Conservation (phyloP, 2,797 vertebrate genomes). For the Vultur gryphus region DNA sequence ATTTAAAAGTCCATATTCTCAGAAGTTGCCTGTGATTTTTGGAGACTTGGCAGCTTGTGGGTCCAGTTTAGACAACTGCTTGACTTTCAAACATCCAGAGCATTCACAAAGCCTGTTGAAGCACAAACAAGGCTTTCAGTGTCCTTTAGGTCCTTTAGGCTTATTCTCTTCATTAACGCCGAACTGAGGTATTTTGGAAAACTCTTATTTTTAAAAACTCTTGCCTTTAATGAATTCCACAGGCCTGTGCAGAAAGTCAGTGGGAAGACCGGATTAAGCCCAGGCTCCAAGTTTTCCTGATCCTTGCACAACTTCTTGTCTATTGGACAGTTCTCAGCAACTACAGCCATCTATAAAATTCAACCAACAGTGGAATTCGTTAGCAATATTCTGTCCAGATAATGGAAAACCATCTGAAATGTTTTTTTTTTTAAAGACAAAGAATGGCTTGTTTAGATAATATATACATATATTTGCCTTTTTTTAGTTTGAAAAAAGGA, state of each 20-base stretch:
- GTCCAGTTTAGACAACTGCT: background rate
- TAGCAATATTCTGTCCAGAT: background rate
- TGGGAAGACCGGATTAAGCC: accelerated
- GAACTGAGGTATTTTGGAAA: background rate
- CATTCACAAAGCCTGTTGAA: background rate
- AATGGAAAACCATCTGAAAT: background rate
- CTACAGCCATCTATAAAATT: background rate
- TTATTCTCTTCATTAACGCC: background rate
- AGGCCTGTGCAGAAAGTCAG: background rate
- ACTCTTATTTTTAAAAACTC: background rate
- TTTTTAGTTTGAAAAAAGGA: background rate
- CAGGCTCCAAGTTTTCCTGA: background rate
- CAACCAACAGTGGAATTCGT: background rate
- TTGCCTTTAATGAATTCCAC: background rate
- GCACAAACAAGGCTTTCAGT: background rate
- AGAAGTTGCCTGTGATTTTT: background rate
- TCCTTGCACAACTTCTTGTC: background rate
- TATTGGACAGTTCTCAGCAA: background rate
- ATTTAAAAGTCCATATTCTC: background rate
- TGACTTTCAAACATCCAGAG: background rate
- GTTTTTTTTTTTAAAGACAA: accelerated
- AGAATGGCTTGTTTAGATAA: background rate
- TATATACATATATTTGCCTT: background rate
- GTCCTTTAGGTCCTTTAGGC: background rate
- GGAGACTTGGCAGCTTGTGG: background rate